A percentile compares a stretch with the other conserved stretches of the same genome.
Evolutionary conservation across 2,888 invertebrate genomes (phyloP).

Genomic region (Lysandra coridon): DNA sequence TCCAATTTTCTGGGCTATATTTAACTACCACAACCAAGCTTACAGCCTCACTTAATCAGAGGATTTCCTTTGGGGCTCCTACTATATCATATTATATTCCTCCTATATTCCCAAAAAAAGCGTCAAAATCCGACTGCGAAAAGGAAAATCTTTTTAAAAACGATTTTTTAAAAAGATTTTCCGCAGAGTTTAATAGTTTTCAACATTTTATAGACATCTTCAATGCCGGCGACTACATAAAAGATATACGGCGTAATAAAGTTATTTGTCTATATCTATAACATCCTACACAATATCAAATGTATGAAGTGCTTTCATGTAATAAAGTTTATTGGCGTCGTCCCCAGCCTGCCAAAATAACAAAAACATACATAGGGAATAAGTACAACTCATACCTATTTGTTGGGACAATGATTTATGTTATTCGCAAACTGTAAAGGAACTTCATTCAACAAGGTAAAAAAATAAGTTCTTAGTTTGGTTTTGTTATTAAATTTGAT

Average conservation of each 20-base stretch:
- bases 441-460: neutral
- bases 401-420: neutral
- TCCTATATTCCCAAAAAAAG: no score
- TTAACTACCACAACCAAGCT: no score
- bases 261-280: constrained; percentile 16
- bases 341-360: constrained; percentile 15
- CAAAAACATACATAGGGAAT: constrained; percentile 23
- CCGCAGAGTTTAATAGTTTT: no score
- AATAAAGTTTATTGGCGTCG: constrained; percentile 21
- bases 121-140: no score
- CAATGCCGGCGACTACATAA: neutral
- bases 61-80: no score
- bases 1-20: no score
- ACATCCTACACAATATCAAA: constrained; percentile 16
- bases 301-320: constrained; percentile 11
- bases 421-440: neutral
- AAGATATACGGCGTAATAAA: constrained; percentile 8
- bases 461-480: no score
- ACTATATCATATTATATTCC: no score
- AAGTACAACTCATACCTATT: constrained; percentile 11
- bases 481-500: no score
- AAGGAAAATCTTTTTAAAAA: no score
- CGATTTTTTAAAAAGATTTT: no score
- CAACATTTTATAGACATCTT: neutral
- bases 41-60: no score